Evolutionary conservation across 2,888 invertebrate species (phyloP), one percentile per base, ranked within the genome.

Genomic region (Polyommatus iphigenia): DNA sequence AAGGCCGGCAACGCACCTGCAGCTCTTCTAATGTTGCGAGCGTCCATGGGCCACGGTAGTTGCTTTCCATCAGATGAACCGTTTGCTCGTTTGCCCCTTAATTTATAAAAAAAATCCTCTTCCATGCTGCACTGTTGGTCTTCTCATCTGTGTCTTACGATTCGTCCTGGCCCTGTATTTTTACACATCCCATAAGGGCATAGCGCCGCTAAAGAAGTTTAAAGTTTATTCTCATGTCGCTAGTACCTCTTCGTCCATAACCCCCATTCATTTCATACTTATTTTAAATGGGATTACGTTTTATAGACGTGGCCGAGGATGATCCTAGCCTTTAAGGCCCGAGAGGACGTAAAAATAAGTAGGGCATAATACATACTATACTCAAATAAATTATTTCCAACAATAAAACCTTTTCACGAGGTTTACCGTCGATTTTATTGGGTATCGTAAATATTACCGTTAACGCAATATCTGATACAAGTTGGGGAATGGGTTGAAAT

Each of bases 301-400:
- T 29, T 67, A 67, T 67, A 67, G 15, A 15, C 29, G 2, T 67
- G 29, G 67, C 13, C 29, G 6, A 67, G 29, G 29, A 29, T 62
- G 24, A 62, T 62, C 67, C 67, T 67, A 18, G 67, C 67, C 15
- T 67, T 32, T 67, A 67, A 32, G 18, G 67, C 67, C 2, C 15
- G 29, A 67, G 15, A 4, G 67, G 67, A 32, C 67, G 29, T 67
- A 67, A 67, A 59, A 67, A 18, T 67, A 67, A 67, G 67, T 67
- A 32, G 29, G 67, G 67, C 67, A 67, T 32, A 67, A 67, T 67
- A 67, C 29, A 67, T 32, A 62, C 62, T 59, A 6, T 8, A 67
- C 62, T 67, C 67, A 67, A 67, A 67, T 67, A 67, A 67, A 67
- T 67, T 67, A 67, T 67, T 15, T 32, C 18, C 29, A 67, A 67